Evolutionary conservation across 2,797 vertebrate species (phyloP).

Genomic region (Carapus acus): DNA sequence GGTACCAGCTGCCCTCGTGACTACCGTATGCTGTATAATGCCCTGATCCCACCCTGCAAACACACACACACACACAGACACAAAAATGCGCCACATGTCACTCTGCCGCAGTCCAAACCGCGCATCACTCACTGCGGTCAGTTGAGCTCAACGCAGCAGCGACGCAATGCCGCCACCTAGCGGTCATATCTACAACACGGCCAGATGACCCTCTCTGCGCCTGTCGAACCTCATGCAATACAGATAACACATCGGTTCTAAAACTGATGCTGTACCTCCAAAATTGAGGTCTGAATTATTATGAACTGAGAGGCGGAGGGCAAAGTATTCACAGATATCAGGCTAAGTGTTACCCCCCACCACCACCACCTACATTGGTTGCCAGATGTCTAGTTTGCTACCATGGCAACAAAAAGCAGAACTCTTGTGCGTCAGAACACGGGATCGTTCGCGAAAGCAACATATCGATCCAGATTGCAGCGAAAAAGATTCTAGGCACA

Average conservation of each 20-base stretch:
- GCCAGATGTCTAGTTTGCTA: neutral
- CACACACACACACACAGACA: slow-evolving; percentile 23
- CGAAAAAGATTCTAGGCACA: slow-evolving; percentile 1
- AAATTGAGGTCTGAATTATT: slow-evolving; percentile 28
- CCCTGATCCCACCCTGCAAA: slow-evolving; percentile 87
- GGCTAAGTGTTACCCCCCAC: neutral
- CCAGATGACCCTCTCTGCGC: slow-evolving; percentile 13
- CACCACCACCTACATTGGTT: neutral
- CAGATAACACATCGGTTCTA: no score
- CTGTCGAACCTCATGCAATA: slow-evolving; percentile 6
- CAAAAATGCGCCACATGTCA: slow-evolving; percentile 8
- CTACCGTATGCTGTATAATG: slow-evolving; percentile 95
- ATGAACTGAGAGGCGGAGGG: neutral
- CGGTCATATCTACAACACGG: slow-evolving; percentile 26
- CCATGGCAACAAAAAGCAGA: slow-evolving; percentile 6
- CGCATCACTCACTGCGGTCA: slow-evolving; percentile 8
- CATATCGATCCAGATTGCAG: neutral
- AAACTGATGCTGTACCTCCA: slow-evolving; percentile 28
- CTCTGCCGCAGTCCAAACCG: slow-evolving; percentile 26
- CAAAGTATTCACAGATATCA: slow-evolving; percentile 18
- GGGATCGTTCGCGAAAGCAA: neutral
- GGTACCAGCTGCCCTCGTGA: slow-evolving; percentile 91
- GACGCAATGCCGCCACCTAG: slow-evolving; percentile 46
- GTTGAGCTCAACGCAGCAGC: neutral
- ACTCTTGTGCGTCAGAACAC: neutral